Evolutionary conservation across 2,797 vertebrate species (phyloP).

Genomic region (Poliocrania exsul): DNA sequence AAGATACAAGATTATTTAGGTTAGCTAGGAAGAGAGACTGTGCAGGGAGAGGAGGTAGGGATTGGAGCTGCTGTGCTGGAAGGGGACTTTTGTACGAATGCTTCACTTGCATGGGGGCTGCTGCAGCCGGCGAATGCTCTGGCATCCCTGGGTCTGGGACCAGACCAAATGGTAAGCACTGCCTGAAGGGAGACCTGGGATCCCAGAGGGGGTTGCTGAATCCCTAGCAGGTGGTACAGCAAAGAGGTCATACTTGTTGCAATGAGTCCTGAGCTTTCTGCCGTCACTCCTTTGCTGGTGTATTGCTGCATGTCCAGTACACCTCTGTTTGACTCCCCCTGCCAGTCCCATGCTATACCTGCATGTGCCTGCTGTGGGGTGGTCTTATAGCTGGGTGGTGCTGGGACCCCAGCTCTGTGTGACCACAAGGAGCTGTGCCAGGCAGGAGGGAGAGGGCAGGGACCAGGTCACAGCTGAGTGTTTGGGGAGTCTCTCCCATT

Average conservation of each 20-base stretch:
- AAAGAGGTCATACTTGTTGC: neutral
- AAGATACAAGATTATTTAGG: conserved; percentile 9
- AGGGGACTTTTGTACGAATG: neutral
- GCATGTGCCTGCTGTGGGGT: fast-evolving
- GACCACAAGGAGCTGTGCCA: neutral
- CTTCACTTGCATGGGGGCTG: neutral
- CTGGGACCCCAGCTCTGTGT: neutral
- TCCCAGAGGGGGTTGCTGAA: fast-evolving
- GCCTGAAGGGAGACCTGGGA: neutral
- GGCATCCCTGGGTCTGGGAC: neutral
- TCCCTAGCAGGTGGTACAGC: neutral
- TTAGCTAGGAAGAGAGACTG: conserved; percentile 1
- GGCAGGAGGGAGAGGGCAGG: neutral
- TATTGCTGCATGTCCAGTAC: neutral
- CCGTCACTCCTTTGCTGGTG: neutral
- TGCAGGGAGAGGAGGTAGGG: neutral
- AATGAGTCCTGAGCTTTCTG: fast-evolving
- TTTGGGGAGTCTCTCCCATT: fast-evolving
- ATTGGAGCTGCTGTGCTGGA: neutral
- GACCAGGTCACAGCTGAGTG: neutral
- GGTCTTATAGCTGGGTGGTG: neutral
- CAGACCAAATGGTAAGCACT: neutral
- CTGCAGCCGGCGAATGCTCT: neutral
- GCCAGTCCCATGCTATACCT: neutral
- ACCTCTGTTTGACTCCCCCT: fast-evolving